These are phyloP conservation scores for Agrotis ipsilon DNA, from an alignment of 2,888 invertebrate species.

Conservation along the genomic window DNA sequence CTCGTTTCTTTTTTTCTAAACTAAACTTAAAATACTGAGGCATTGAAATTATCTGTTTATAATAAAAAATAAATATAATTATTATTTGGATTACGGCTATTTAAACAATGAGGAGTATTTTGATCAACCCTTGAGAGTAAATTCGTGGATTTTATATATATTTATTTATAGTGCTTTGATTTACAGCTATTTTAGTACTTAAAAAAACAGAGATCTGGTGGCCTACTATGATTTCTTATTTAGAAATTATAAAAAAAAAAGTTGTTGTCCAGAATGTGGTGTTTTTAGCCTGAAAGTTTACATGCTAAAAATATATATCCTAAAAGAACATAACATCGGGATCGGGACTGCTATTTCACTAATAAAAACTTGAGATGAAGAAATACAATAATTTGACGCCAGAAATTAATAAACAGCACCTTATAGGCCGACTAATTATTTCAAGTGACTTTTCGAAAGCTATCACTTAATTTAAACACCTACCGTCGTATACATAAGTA, in stretches of 20 bases:
- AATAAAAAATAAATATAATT: conserved; percentile 17
- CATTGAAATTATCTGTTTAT: not conserved
- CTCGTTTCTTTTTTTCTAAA: not conserved
- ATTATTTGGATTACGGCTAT: conserved; percentile 17
- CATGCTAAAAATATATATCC: too few relatives aligned
- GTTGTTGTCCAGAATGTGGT: too few relatives aligned
- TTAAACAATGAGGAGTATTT: conserved; percentile 31
- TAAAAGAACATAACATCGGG: not conserved
- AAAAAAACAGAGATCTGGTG: not conserved
- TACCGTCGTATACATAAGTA: too few relatives aligned
- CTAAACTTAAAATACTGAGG: conserved; percentile 26
- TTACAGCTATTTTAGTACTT: not conserved
- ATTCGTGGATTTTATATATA: too few relatives aligned
- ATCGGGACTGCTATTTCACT: too few relatives aligned
- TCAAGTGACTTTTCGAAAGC: not conserved
- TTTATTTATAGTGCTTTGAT: too few relatives aligned
- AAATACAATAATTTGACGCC: not conserved
- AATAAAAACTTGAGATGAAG: not conserved
- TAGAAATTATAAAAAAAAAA: too few relatives aligned
- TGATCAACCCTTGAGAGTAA: not conserved
- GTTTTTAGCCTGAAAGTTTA: too few relatives aligned
- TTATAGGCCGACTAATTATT: not conserved
- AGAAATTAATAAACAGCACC: not conserved
- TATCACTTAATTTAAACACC: too few relatives aligned
- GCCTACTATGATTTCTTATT: too few relatives aligned